These are phyloP conservation scores for Cyclopterus lumpus DNA, from an alignment of 2,797 vertebrate species.

Conservation along the genomic window DNA sequence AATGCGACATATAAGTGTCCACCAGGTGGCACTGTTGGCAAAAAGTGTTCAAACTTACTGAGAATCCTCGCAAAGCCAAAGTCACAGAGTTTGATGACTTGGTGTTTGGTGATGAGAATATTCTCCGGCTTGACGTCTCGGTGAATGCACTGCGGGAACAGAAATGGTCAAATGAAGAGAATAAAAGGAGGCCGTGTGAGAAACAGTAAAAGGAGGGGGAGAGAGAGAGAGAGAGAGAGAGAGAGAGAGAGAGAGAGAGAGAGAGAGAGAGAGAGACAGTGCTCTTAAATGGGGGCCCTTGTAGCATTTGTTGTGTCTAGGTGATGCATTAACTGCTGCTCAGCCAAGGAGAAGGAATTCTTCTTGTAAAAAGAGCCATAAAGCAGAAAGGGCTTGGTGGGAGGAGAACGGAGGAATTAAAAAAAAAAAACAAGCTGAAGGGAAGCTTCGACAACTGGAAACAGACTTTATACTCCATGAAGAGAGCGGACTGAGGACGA, in stretches of 20 bases:
- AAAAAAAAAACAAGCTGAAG: slow-evolving; percentile 38
- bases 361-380: slow-evolving; percentile 66
- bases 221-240: background rate
- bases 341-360: slow-evolving; percentile 73
- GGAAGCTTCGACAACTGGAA: slow-evolving; percentile 1
- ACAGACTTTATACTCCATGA: fast-evolving
- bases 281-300: slow-evolving; percentile 33
- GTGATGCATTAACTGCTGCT: slow-evolving; percentile 72
- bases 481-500: background rate
- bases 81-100: slow-evolving; percentile 96
- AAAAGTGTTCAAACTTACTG: slow-evolving; percentile 84
- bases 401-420: slow-evolving; percentile 39
- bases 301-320: slow-evolving; percentile 61
- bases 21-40: slow-evolving; percentile 19
- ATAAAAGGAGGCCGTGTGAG: no score
- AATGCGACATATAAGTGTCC: background rate
- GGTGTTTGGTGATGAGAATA: slow-evolving; percentile 95
- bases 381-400: slow-evolving; percentile 39
- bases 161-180: background rate
- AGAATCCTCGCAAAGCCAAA: slow-evolving; percentile 96
- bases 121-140: slow-evolving; percentile 97
- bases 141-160: slow-evolving; percentile 90
- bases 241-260: background rate
- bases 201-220: no score
- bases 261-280: background rate